A percentile compares a stretch with the other conserved stretches of the same genome.
Conservation (phyloP, 1,140 invertebrate genomes). For the Cherax quadricarinatus region DNA sequence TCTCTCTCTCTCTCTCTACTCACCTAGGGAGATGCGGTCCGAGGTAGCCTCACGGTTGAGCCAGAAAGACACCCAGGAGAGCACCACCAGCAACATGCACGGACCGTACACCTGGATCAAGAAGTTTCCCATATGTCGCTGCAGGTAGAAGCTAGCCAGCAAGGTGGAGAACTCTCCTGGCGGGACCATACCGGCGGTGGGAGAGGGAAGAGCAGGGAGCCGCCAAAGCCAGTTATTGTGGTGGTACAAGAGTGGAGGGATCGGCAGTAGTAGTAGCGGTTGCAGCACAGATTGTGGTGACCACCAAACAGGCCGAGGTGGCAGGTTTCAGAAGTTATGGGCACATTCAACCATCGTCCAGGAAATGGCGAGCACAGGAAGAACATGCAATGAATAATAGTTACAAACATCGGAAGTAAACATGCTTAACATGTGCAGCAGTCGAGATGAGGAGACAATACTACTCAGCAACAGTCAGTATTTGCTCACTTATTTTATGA, state of each 20-base stretch:
- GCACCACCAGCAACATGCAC: conserved; percentile 93
- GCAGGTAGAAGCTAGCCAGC: conserved; percentile 91
- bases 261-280: background rate
- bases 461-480: no score
- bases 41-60: conserved; percentile 96
- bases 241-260: background rate
- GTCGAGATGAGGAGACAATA: no score
- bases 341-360: no score
- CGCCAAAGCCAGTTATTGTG: background rate
- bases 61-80: conserved; percentile 98
- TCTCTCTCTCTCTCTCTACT: conserved; percentile 70
- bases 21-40: conserved; percentile 89
- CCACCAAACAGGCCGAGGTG: background rate
- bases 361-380: no score
- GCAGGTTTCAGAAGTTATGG: no score
- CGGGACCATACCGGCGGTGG: background rate
- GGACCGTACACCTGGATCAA: conserved; percentile 95
- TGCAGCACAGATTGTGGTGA: background rate
- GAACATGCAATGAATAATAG: no score
- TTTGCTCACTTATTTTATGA: no score
- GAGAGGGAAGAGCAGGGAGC: background rate
- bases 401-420: no score
- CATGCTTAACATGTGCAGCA: no score
- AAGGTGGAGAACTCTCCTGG: conserved; percentile 87
- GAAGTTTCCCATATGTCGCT: conserved; percentile 94